Percentiles rank a stretch among this genome's conserved stretches.
These are phyloP conservation scores for Epistrophe eligans DNA, from an alignment of 2,888 invertebrate species.

Conservation along the genomic window DNA sequence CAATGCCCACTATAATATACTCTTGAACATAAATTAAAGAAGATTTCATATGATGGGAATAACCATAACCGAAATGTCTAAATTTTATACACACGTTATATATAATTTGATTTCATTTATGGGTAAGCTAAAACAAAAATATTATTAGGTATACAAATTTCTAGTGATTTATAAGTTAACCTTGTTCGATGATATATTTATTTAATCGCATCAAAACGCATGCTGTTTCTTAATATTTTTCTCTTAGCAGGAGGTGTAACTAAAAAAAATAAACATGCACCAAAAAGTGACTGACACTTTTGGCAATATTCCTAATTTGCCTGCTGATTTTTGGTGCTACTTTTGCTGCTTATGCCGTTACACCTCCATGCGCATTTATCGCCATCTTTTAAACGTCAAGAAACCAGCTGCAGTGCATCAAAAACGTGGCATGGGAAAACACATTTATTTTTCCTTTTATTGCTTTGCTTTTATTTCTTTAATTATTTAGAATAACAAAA, in stretches of 20 bases:
- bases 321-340: not conserved
- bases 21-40: not conserved
- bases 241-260: constrained; percentile 64
- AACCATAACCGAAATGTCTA: not conserved
- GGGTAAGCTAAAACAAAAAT: not conserved
- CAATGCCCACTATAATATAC: not conserved
- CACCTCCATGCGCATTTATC: constrained; percentile 16
- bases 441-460: constrained; percentile 60
- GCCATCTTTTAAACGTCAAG: constrained; percentile 60
- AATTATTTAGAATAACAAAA: constrained; percentile 60
- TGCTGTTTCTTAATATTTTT: constrained; percentile 33
- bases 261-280: constrained; percentile 34
- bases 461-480: constrained; percentile 56
- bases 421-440: constrained; percentile 53
- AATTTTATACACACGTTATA: not conserved
- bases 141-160: not conserved
- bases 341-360: not conserved
- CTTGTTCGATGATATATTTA: constrained; percentile 32
- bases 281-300: constrained; percentile 65
- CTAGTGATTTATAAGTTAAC: constrained; percentile 2
- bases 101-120: not conserved
- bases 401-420: constrained; percentile 70
- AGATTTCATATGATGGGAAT: constrained; percentile 2
- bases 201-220: constrained; percentile 35
- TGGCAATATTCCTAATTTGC: constrained; percentile 73